Evolutionary conservation across 1,140 invertebrate species (phyloP).

Genomic region (Chlorops oryzae): DNA sequence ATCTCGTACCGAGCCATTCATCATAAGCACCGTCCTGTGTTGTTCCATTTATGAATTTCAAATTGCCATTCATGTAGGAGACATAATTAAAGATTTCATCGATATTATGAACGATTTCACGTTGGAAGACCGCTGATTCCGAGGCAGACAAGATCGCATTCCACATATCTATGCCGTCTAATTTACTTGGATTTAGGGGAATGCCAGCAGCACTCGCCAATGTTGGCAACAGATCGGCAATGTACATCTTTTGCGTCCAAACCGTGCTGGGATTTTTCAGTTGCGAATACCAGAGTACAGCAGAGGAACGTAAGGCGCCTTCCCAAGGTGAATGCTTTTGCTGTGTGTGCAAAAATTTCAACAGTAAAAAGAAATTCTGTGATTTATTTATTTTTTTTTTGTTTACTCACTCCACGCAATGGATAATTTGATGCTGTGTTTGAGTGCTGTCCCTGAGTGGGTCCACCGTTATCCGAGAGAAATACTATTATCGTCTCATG

Average conservation of each 20-base stretch:
- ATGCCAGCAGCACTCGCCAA: constrained; percentile 59
- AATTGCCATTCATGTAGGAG: constrained; percentile 60
- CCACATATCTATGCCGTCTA: constrained; percentile 76
- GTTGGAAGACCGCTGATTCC: constrained; percentile 48
- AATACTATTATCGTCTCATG: constrained; percentile 68
- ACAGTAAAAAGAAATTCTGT: background rate
- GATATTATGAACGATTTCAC: constrained; percentile 66
- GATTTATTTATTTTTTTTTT: background rate
- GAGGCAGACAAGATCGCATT: constrained; percentile 49
- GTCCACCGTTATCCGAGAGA: constrained; percentile 70
- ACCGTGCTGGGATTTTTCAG: constrained; percentile 55
- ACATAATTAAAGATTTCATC: constrained; percentile 56
- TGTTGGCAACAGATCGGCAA: constrained; percentile 82
- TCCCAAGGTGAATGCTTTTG: constrained; percentile 80
- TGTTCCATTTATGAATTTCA: constrained; percentile 67
- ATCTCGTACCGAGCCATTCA: constrained; percentile 49
- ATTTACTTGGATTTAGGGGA: constrained; percentile 22
- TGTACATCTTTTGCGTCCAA: constrained; percentile 71
- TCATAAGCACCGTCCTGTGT: constrained; percentile 47
- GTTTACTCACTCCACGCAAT: constrained; percentile 63
- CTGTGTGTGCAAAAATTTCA: constrained; percentile 16
- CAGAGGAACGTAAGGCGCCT: constrained; percentile 71
- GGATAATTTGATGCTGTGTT: constrained; percentile 86
- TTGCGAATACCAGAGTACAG: constrained; percentile 71
- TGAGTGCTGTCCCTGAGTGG: constrained; percentile 59